Evolutionary conservation across 2,113 vertebrate species (phyloP), one percentile per base, ranked within the genome.

Genomic region (Piprites chloris): DNA sequence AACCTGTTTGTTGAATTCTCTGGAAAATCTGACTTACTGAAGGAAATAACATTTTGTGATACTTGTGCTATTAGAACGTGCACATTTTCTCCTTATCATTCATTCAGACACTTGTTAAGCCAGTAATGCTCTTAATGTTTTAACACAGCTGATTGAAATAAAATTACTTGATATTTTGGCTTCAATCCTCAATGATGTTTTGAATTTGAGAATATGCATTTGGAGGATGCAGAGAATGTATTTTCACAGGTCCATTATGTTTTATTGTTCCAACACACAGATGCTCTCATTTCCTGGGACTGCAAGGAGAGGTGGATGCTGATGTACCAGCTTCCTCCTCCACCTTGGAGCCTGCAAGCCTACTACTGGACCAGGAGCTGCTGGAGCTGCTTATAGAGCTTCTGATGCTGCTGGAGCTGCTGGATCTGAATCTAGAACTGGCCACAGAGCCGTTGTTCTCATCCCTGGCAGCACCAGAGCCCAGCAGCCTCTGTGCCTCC

Each of bases 381-480:
- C 72, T 1, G 9, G 66, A 4, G 30, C 30, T 14, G 47, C 49
- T 14, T 49, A 26, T 14, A 23, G 49, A 49, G 49, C 49, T 49
- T 49, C 23, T 49, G 35, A 35, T 49, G 13, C 9, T 67, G 8
- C 62, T 1, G 7, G 53, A 53, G 81, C 50, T n/a, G 32, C 52
- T 41, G 71, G 61, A 56, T 26, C 63, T 35, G 53, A 33, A n/a
- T 13, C 32, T 58, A 12, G 33, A 0, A 0, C 17, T 61, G 39
- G 65, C 15, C n/a, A 53, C 55, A 41, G 9, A 24, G 23, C 30
- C 4, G 1, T 22, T 21, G 35, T 9, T 30, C 39, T 28, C 8
- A 28, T 39, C 18, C 15, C 23, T 15, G 56, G 15, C 8, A 4
- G 2, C 4, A 2, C 2, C 18, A 41, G 5, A 69, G 10, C 2